Conservation (phyloP, 2,888 invertebrate genomes). For the Drosophila merina region DNA sequence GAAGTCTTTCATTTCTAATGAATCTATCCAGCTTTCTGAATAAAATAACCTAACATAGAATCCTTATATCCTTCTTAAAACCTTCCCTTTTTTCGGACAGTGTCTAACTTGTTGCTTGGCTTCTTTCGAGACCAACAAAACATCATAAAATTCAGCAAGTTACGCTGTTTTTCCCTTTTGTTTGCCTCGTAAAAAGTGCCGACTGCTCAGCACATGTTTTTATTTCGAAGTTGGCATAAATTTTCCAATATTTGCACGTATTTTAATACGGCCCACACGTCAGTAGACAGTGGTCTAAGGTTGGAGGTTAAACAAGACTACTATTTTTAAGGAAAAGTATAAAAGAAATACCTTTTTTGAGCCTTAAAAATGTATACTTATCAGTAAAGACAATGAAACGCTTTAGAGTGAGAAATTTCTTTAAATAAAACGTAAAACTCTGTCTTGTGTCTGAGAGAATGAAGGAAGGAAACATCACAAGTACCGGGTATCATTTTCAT, state of each 20-base stretch:
- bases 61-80: background rate
- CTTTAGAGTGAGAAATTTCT: too few species aligned
- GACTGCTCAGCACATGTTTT: constrained; percentile 24
- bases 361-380: too few species aligned
- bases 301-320: background rate
- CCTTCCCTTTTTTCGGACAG: background rate
- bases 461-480: too few species aligned
- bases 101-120: constrained; percentile 9
- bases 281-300: constrained; percentile 11
- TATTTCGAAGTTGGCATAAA: constrained; percentile 63
- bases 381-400: too few species aligned
- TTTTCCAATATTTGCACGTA: constrained; percentile 52
- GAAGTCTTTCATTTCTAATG: too few species aligned
- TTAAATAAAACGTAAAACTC: too few species aligned
- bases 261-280: constrained; percentile 42
- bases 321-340: background rate
- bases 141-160: constrained; percentile 67
- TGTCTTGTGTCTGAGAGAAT: too few species aligned
- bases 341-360: too few species aligned
- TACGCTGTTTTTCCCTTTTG: constrained; percentile 57
- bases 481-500: too few species aligned
- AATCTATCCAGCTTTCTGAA: too few species aligned
- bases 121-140: constrained; percentile 39
- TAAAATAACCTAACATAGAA: too few species aligned
- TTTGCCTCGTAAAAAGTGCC: constrained; percentile 66